phyloP scores from a whole-genome alignment of 2,888 invertebrate species.

The Leptinotarsa haldemani region DNA sequence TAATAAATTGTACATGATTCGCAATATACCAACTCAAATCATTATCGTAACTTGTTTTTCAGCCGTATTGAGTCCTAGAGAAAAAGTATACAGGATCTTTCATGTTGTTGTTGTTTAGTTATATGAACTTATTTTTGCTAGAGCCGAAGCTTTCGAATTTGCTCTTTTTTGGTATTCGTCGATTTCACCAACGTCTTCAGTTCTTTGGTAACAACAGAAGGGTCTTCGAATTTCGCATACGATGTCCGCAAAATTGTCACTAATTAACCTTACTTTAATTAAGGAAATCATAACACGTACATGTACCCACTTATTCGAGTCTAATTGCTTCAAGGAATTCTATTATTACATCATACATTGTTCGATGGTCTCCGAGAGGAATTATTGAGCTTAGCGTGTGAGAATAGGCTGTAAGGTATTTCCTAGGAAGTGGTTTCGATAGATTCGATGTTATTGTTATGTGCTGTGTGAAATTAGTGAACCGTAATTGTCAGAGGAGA shows the following conservation, averaged over 20 bases:
- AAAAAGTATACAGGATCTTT: no score
- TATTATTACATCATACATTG: background rate
- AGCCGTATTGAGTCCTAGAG: no score
- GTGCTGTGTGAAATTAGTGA: slow-evolving; percentile 2
- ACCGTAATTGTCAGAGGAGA: background rate
- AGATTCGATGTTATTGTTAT: background rate
- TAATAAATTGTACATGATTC: no score
- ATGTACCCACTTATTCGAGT: slow-evolving; percentile 6
- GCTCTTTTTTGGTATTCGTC: no score
- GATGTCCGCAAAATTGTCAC: slow-evolving; percentile 1
- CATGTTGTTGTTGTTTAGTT: no score
- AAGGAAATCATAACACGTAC: slow-evolving; percentile 9
- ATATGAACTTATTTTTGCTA: no score
- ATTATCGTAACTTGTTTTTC: no score
- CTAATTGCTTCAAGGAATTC: background rate
- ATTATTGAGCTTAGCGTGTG: slow-evolving; percentile 13
- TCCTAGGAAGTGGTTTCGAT: slow-evolving; percentile 11
- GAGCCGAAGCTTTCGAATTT: no score
- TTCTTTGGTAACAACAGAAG: background rate
- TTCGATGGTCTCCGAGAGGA: background rate
- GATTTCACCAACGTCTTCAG: background rate
- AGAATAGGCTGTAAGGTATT: background rate
- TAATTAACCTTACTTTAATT: slow-evolving; percentile 2
- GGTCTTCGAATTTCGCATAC: background rate
- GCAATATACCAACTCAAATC: no score